Base-by-base conservation (phyloP, 2,888 invertebrate species). In the Scaptomyza reducta region DNA sequence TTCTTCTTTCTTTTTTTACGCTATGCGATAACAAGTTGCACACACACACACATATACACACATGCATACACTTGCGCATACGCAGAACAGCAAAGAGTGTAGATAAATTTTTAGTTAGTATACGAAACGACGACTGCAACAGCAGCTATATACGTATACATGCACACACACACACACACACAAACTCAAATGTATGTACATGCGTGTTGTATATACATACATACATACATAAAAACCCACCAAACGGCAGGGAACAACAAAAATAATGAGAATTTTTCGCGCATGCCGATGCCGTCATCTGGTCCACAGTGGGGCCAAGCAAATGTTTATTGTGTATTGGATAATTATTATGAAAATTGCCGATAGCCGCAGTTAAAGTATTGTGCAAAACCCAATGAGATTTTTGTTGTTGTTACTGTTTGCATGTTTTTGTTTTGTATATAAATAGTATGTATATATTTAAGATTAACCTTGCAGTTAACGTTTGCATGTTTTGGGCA, bases 21-120 rank as follows among this genome's bases (percentile, higher is more conserved):
- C 77, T 79, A 83, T 88, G 88, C 87, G 84, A 78, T 87, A 85
- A 87, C 88, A 86, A 87, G 87, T 84, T 79, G 85, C 85, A 87
- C 74, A 73, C 67, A 69, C 50, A 72, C 42, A 70, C 57, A 59
- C 14, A 42, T 35, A 62, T 33, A 22, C 18, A 53, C 11, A 14
- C 7, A 31, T 10, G 10, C 31, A 55, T 11, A 45, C 41, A 58
- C 42, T 31, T 49, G 66, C 77, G 77, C 66, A 74, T 62, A 72
- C 73, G 77, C 77, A 74, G 73, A 72, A 61, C 31, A 58, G 66
- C 66, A 72, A 75, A 61, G 42, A 64, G 72, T 73, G 70, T 74
- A 81, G 87, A 81, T 81, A 81, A 61, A 84, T 71, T 87, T 87
- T 74, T 77, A 77, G 77, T 65, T 77, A 58, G 74, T 77, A 74